Conservation (phyloP, 2,888 invertebrate genomes). For the Agrotis puta region DNA sequence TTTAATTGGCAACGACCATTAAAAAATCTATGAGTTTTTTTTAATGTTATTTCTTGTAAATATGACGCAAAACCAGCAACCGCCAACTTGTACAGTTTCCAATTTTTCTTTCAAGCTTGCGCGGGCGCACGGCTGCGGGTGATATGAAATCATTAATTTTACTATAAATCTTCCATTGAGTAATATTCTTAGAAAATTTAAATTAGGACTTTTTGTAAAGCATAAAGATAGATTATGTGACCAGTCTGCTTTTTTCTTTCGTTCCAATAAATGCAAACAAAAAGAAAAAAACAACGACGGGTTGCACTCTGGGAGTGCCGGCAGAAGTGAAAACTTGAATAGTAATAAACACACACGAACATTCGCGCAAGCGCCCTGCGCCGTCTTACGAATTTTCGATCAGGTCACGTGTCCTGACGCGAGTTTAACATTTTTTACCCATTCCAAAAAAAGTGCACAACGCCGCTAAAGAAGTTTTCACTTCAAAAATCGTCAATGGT, state of each 20-base stretch:
- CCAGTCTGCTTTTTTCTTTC: background rate
- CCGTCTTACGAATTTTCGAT: too few relatives aligned
- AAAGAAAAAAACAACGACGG: too few relatives aligned
- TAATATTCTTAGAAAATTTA: slow-evolving; percentile 13
- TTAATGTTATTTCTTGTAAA: slow-evolving; percentile 45
- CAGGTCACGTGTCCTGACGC: too few relatives aligned
- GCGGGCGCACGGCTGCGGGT: slow-evolving; percentile 7
- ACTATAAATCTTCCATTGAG: slow-evolving; percentile 28
- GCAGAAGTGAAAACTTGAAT: too few relatives aligned
- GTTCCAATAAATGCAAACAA: too few relatives aligned
- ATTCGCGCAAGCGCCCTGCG: too few relatives aligned
- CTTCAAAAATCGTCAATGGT: too few relatives aligned
- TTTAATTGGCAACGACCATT: slow-evolving; percentile 32
- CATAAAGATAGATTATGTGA: slow-evolving; percentile 5
- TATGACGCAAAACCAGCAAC: slow-evolving; percentile 43
- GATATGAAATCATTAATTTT: slow-evolving; percentile 40
- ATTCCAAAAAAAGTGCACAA: too few relatives aligned
- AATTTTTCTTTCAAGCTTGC: slow-evolving; percentile 33
- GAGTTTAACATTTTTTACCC: too few relatives aligned
- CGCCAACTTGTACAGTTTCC: slow-evolving; percentile 36
- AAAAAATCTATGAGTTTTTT: slow-evolving; percentile 17
- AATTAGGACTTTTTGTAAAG: background rate
- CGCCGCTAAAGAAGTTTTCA: too few relatives aligned
- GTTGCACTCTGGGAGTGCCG: too few relatives aligned
- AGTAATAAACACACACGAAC: too few relatives aligned